Percentiles rank a stretch among this genome's conserved stretches.
phyloP scores from a whole-genome alignment of 2,888 invertebrate species.

The Thecocarcelia acutangulata region DNA sequence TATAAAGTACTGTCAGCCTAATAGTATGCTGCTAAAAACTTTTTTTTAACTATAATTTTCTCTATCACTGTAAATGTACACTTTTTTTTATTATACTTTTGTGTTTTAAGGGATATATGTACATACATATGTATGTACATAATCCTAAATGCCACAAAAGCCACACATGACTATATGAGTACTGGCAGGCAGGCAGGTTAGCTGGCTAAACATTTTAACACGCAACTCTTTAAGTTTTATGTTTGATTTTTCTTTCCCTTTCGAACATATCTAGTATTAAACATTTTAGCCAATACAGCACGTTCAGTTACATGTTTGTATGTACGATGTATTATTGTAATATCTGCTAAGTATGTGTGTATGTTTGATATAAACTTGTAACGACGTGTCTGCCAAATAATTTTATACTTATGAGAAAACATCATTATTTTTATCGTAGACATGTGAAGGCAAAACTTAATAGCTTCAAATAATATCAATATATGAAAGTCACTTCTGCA shows the following conservation, averaged over 20 bases:
- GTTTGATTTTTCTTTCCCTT: not conserved
- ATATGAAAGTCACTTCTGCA: constrained; percentile 22
- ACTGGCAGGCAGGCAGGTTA: not conserved
- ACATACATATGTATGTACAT: constrained; percentile 10
- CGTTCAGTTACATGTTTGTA: constrained; percentile 10
- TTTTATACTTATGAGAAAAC: constrained; percentile 33
- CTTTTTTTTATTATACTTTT: not conserved
- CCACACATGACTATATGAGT: constrained; percentile 23
- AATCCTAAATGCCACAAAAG: constrained; percentile 41
- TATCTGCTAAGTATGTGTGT: constrained; percentile 18
- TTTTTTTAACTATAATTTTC: constrained; percentile 4
- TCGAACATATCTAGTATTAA: constrained; percentile 11
- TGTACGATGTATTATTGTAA: not conserved
- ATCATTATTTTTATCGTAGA: constrained; percentile 14
- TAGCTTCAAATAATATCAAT: constrained; percentile 36
- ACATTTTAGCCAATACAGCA: constrained; percentile 45
- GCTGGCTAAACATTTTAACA: not conserved
- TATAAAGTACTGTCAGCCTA: not conserved
- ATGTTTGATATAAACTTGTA: constrained; percentile 39
- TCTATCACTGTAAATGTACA: not conserved
- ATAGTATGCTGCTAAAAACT: not conserved
- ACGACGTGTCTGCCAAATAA: constrained; percentile 51
- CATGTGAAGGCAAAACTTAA: constrained; percentile 35
- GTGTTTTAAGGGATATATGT: constrained; percentile 53
- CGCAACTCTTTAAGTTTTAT: not conserved